Base-by-base conservation (phyloP, 2,888 invertebrate species). In the Zaprionus bogoriensis region DNA sequence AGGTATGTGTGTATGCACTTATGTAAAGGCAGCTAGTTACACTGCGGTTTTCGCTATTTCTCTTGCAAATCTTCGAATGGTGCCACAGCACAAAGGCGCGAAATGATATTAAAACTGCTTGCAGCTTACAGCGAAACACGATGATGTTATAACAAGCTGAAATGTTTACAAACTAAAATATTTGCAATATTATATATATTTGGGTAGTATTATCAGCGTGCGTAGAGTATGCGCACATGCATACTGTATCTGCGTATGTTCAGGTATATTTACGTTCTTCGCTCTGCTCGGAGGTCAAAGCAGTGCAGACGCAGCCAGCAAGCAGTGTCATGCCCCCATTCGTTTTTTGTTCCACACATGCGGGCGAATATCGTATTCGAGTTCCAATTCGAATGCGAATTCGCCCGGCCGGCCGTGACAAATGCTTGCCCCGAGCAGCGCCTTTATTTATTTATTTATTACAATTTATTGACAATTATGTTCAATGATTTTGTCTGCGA, bases 371-470 rank as follows among this genome's bases (percentile, higher is more conserved):
- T 32, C 17, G 32, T 23, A 44, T 50, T 53, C 45, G n/a, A n/a
- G n/a, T n/a, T n/a, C n/a, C n/a, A n/a, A n/a, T n/a, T n/a, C n/a
- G n/a, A n/a, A n/a, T n/a, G n/a, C n/a, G n/a, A n/a, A n/a, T n/a
- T n/a, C n/a, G n/a, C n/a, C n/a, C n/a, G 39, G 6, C 42, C 38
- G 36, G 19, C 47, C 54, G 44, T 67, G 67, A 63, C 82, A 78
- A 67, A 63, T 60, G 25, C 38, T 62, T 50, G 36, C 42, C 53
- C 28, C 41, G 42, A 51, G 58, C 67, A 39, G 7, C 4, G 46
- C 44, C 42, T 69, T 65, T 67, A 65, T 79, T 76, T 76, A 57
- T 80, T 73, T 83, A 78, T 79, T 85, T 85, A 80, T 80, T 67
- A 77, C 84, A 86, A 70, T 74, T 63, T 65, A 70, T 52, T 61